These are phyloP conservation scores for Dryocosmus kuriphilus DNA, from an alignment of 2,888 invertebrate species.

Conservation along the genomic window DNA sequence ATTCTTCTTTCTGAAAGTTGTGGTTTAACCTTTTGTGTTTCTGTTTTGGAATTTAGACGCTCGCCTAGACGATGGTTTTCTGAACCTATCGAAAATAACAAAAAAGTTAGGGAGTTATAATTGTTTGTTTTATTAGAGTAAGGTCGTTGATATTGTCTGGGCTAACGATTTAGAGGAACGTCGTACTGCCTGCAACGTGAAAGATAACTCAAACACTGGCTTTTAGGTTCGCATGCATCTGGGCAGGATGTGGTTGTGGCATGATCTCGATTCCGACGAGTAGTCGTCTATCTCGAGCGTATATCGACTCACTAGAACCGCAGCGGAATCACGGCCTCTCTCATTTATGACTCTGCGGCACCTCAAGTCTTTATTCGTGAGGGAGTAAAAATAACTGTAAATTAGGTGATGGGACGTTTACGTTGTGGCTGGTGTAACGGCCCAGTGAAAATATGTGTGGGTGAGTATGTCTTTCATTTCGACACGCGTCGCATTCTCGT, in stretches of 20 bases:
- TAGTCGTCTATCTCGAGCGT: constrained; percentile 50
- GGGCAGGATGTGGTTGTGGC: constrained; percentile 21
- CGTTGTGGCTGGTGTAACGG: constrained; percentile 48
- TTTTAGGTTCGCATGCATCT: constrained; percentile 10
- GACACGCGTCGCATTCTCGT: constrained; percentile 43
- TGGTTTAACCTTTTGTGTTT: too few species aligned
- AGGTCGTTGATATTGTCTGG: too few species aligned
- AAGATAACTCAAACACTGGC: not conserved
- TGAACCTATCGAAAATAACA: too few species aligned
- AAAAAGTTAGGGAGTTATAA: too few species aligned
- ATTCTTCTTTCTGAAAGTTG: too few species aligned
- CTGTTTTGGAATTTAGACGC: too few species aligned
- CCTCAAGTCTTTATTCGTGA: constrained; percentile 49
- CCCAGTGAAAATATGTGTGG: constrained; percentile 35
- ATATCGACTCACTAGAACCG: constrained; percentile 52
- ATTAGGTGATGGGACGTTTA: constrained; percentile 67
- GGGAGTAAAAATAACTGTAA: constrained; percentile 63
- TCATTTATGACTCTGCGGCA: constrained; percentile 47
- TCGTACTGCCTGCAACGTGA: not conserved
- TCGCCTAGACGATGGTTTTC: too few species aligned
- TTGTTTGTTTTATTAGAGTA: too few species aligned
- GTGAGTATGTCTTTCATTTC: constrained; percentile 49
- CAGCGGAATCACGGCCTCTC: constrained; percentile 44
- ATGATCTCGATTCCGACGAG: constrained; percentile 11
- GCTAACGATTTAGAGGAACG: not conserved